Base-by-base conservation (phyloP, 2,797 vertebrate genomes). In the Microchirus variegatus region DNA sequence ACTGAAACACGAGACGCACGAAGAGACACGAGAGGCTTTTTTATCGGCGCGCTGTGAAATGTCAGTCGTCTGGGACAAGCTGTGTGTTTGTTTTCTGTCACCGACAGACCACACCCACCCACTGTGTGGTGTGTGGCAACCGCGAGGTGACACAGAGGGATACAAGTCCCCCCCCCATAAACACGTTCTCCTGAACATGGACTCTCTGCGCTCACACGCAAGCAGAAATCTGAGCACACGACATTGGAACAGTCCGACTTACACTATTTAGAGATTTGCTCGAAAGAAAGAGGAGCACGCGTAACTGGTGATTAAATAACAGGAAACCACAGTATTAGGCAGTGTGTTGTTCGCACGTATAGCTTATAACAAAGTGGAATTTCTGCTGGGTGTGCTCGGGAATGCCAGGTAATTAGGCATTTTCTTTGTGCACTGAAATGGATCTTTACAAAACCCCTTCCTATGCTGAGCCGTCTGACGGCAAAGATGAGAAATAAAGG, bases 11-110 rank as follows among this genome's bases (percentile, higher is more conserved):
- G 45, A 50, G 42, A 66, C 18, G 5, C 14, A 12, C 63, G 26
- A 10, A 13, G 10, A 40, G 38, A 40, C 41, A 15, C 17, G 38
- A 45, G 40, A 61, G n/a, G 52, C 50, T 76, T 82, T 76, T 82
- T 83, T 50, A 71, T 81, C 65, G 10, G 3, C 14, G 58, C 44
- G 66, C 75, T 80, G 69, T 55, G 56, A 84, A 75, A 84, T 79
- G 85, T 82, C 81, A 79, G 53, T 61, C 18, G 52, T 73, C 70
- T 70, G 75, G 73, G 74, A 70, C 45, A 48, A 69, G 59, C 52
- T 61, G 54, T 85, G 54, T 85, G 31, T 89, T 87, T 87, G 83
- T 75, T 80, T 84, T 84, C 78, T 69, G 73, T 75, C 74, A 43
- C 42, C 0, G 26, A 59, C 61, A 67, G 10, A 64, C 77, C 85